A percentile compares a stretch with the other conserved stretches of the same genome.
These are phyloP conservation scores for Phaetusa simplex DNA, from an alignment of 2,113 vertebrate genomes.

Conservation along the genomic window DNA sequence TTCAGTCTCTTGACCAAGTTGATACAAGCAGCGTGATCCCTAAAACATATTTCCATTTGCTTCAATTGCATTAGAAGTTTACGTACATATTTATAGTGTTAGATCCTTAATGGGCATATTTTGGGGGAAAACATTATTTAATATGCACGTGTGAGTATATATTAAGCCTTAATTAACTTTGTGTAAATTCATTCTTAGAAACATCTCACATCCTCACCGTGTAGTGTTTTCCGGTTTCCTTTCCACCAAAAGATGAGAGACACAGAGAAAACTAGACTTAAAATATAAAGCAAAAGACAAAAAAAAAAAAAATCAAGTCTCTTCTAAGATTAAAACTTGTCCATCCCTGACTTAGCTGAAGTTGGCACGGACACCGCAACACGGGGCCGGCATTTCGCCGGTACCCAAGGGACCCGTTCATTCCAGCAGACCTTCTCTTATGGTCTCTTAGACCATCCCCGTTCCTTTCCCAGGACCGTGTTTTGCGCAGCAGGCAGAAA, in stretches of 20 bases:
- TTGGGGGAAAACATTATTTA: not conserved
- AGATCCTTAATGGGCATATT: not conserved
- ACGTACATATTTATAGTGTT: not conserved
- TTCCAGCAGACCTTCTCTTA: not conserved
- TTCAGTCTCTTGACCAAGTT: not conserved
- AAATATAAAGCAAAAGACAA: not conserved
- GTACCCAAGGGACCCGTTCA: not conserved
- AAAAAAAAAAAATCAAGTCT: not conserved
- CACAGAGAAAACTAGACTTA: not conserved
- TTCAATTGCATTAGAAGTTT: not conserved
- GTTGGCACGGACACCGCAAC: fast-evolving
- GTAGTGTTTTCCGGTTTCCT: not conserved
- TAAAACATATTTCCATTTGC: not conserved
- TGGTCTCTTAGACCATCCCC: no score
- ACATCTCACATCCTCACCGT: not conserved
- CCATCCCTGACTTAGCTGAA: fast-evolving
- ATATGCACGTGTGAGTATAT: fast-evolving
- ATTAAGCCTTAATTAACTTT: not conserved
- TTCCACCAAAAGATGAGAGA: not conserved
- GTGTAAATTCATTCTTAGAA: not conserved
- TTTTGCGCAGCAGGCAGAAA: not conserved
- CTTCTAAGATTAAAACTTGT: not conserved
- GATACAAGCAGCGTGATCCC: not conserved
- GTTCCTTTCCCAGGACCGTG: not conserved
- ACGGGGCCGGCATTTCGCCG: not conserved